Evolutionary conservation across 2,797 vertebrate species (phyloP), one percentile per base, ranked within the genome.

Genomic region (Hyperoplus immaculatus): DNA sequence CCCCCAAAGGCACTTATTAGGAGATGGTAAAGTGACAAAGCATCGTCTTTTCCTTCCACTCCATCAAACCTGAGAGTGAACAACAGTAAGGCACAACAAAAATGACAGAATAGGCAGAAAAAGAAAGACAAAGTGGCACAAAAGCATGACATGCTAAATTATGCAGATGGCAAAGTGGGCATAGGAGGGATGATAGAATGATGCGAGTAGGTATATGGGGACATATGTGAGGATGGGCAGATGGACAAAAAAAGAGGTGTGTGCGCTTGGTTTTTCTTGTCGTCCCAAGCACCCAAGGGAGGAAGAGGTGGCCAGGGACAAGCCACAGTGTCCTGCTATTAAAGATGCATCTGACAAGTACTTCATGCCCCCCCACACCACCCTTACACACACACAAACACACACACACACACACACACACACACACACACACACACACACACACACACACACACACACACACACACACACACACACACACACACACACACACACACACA

Each of bases 131-230:
- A 93, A 92, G 91, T 91, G 92, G 87, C 87, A 88, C 80, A 89
- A 91, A 92, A 91, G 82, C 80, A 79, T 87, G 83, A 81, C 82
- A 85, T 94, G 86, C 87, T 95, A 89, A 95, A 95, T 95, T 94
- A 95, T 95, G 94, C 91, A 95, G 88, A 83, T 86, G 80, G 91
- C 0, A 74, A 87, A 91, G 87, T 89, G 85, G 89, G 78, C 80
- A 87, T 67, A 75, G 80, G 76, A 84, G 85, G 73, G 77, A 90
- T 29, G 29, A 29, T 29, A 72, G 49, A 69, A 85, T 84, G 89
- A 87, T 82, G 82, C 54, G 51, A 68, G 75, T 69, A 80, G 84
- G 81, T 83, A 85, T 83, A 87, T 77, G 77, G 82, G 77, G 68
- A 87, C 47, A 8, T 81, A 65, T 64, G 80, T 90, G 77, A 67